Base-by-base conservation (phyloP, 1,140 invertebrate genomes). In the Zaprionus gabonicus region DNA sequence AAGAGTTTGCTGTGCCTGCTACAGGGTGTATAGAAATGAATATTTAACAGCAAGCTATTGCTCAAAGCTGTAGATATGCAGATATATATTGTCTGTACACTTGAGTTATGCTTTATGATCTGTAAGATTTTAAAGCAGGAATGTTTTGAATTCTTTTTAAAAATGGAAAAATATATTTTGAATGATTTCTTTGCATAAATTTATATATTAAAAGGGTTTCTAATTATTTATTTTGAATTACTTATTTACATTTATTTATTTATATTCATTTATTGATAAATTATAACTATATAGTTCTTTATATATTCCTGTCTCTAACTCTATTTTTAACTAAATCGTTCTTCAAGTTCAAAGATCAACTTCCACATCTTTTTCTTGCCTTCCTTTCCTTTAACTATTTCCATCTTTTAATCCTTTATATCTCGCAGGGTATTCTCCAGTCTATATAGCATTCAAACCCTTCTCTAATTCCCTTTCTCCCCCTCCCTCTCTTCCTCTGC, bases 21-120 rank as follows among this genome's bases (percentile, higher is more conserved):
- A n/a, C 27, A 64, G 72, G 67, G 67, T 64, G 68, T 62, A 46
- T 1, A 58, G 34, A 58, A 58, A 58, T 51, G 46, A 51, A 51
- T 51, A 51, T 51, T 51, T 25, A 51, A 51, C 46, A 51, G 17
- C 17, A 23, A 12, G 3, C 4, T 13, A 51, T 51, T 51, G 12
- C 4, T 4, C 3, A 4, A 4, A 51, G 5, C 2, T 12, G 6
- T 25, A 12, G 20, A 51, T 10, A 13, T 23, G 38, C 38, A 2
- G 4, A 10, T 25, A 20, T 17, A 46, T 9, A 25, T 20, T 51
- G 17, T 23, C 10, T 51, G 46, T 25, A 12, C 41, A 12, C 41
- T 46, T 38, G 3, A 15, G 36, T 38, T 38, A 4, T 13, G 13
- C 36, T 38, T 46, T 17, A 46, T 3, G 41, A 5, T 44, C 7